Conservation (phyloP, 2,113 vertebrate genomes). For the Cololabis saira region DNA sequence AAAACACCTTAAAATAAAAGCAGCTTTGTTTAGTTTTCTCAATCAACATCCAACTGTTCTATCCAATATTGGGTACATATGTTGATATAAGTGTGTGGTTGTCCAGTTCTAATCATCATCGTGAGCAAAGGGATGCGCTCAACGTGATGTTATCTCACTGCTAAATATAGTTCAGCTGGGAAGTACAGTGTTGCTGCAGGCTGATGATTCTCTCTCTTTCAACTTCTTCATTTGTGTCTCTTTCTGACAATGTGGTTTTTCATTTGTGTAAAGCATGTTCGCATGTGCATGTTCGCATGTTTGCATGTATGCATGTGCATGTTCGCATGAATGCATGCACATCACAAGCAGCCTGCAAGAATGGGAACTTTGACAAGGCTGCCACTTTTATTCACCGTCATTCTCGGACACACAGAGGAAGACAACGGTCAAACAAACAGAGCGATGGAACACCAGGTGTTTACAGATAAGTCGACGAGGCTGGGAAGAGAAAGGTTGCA, state of each 20-base stretch:
- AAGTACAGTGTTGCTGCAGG: constrained; percentile 62
- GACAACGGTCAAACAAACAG: constrained; percentile 32
- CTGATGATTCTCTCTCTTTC: constrained; percentile 50
- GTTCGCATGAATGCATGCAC: constrained; percentile 17
- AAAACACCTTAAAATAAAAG: too few relatives aligned
- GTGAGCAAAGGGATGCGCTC: constrained; percentile 72
- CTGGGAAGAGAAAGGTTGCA: constrained; percentile 19
- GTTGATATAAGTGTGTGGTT: constrained; percentile 42
- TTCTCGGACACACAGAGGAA: constrained; percentile 24
- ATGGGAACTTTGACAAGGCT: constrained; percentile 65
- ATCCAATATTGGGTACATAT: not conserved
- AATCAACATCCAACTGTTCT: not conserved
- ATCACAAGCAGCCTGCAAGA: constrained; percentile 27
- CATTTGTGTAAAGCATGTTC: constrained; percentile 14
- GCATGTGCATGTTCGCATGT: too few relatives aligned
- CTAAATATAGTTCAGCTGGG: constrained; percentile 73
- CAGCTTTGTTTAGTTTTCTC: not conserved
- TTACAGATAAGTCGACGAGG: constrained; percentile 39
- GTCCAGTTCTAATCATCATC: constrained; percentile 68
- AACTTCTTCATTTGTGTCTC: constrained; percentile 33
- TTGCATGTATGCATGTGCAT: constrained; percentile 20
- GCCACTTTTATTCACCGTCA: constrained; percentile 50
- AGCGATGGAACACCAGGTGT: constrained; percentile 45
- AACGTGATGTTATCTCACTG: constrained; percentile 68
- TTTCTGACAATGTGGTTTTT: constrained; percentile 26